Base-by-base conservation (phyloP, 2,888 invertebrate genomes). In the Athripsodes cinereus region DNA sequence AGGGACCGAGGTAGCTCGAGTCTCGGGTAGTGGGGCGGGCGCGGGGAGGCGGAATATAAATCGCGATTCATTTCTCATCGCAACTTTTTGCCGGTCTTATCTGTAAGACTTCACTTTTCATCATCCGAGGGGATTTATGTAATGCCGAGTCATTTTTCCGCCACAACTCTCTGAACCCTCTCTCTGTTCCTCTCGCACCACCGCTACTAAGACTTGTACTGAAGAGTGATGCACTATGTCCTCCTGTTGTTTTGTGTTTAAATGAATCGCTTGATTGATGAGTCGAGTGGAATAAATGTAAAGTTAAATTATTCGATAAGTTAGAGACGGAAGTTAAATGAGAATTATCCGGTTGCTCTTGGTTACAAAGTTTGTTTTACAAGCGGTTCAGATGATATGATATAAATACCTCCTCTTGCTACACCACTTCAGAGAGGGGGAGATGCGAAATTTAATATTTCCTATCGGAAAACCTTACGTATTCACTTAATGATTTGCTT, bases 291-390 rank as follows among this genome's bases (percentile, higher is more conserved):
- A 78, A 79, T 79, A 79, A 79, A 79, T 78, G 79, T 77, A 78
- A 76, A 79, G 76, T 79, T 79, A 79, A 79, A 79, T 79, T 79
- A 79, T 79, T 79, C 79, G 79, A 79, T 79, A 79, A 79, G 79
- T 79, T 79, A 75, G 73, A 76, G 78, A 78, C 77, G 79, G 77
- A 78, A 79, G 79, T 79, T 79, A 78, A 79, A 78, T 76, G 77
- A 75, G 78, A 78, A 78, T 79, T 79, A 79, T 79, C 79, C 78
- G 77, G 77, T 78, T 77, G 76, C 76, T 76, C 75, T 75, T 75
- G 74, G 72, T 69, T 70, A 59, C 60, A 51, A 58, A 63, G 64
- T 62, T 62, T 61, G 63, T 58, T 59, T 57, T 59, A 59, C 64
- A 59, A 62, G 60, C 57, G 59, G 58, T 22, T 48, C 46, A 35